Conservation (phyloP, 1,140 invertebrate genomes). For the Drosophila auraria region DNA sequence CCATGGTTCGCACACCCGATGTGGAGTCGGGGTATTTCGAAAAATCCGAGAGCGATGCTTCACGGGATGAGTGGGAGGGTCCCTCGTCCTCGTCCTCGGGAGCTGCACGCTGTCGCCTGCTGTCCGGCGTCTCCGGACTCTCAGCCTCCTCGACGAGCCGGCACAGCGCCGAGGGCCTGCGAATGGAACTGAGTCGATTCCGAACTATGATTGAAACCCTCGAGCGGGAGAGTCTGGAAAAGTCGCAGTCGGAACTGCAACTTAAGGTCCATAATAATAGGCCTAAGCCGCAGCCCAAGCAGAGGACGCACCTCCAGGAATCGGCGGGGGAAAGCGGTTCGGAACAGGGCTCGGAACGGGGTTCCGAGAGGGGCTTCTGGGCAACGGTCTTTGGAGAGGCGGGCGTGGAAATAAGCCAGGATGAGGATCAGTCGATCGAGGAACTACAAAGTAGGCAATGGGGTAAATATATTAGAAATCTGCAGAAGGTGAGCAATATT, state of each 20-base stretch:
- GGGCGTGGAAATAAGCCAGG: slow-evolving; percentile 25
- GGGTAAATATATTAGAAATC: slow-evolving; percentile 31
- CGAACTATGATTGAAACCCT: slow-evolving; percentile 72
- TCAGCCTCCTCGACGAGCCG: slow-evolving; percentile 38
- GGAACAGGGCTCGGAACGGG: slow-evolving; percentile 27
- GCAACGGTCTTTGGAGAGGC: slow-evolving; percentile 62
- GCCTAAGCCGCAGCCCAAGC: slow-evolving; percentile 23
- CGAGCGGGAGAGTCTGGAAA: slow-evolving; percentile 53
- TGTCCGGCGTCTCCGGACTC: slow-evolving; percentile 29
- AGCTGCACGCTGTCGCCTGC: slow-evolving; percentile 30
- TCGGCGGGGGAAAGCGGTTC: slow-evolving; percentile 24
- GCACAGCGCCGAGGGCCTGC: slow-evolving; percentile 67
- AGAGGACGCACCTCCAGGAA: slow-evolving; percentile 24
- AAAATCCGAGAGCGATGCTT: slow-evolving; percentile 73
- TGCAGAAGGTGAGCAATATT: too few species aligned
- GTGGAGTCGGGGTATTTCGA: slow-evolving; percentile 80
- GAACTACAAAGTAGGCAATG: slow-evolving; percentile 62
- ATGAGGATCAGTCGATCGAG: slow-evolving; percentile 43
- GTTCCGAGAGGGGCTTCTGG: slow-evolving; percentile 49
- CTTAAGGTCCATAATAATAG: neutral
- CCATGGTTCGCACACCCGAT: slow-evolving; percentile 71
- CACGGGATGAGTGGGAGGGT: slow-evolving; percentile 65
- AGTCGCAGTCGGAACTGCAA: slow-evolving; percentile 42
- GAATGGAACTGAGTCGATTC: slow-evolving; percentile 71
- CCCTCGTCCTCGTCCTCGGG: slow-evolving; percentile 23